Conservation (phyloP, 1,140 invertebrate genomes). For the Euwallacea similis region DNA sequence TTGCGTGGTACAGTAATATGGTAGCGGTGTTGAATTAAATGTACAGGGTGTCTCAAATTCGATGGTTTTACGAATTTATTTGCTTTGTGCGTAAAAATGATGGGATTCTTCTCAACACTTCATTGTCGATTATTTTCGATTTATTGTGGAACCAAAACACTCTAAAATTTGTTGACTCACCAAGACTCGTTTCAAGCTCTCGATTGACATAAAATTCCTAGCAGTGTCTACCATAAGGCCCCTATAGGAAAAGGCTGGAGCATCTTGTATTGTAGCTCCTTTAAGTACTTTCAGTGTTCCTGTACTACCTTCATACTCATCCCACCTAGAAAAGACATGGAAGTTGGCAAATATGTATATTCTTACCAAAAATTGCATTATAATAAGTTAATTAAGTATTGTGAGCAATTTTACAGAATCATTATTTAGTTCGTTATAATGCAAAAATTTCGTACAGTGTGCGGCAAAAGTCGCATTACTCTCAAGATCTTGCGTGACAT, state of each 20-base stretch:
- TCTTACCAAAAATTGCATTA: neutral
- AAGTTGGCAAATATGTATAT: neutral
- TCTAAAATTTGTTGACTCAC: constrained; percentile 41
- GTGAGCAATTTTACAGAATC: too few relatives aligned
- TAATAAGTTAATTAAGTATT: neutral
- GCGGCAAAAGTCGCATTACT: too few relatives aligned
- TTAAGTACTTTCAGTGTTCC: constrained; percentile 61
- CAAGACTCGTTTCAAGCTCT: constrained; percentile 70
- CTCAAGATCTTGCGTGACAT: too few relatives aligned
- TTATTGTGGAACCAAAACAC: neutral
- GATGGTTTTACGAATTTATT: too few relatives aligned
- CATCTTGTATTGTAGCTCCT: constrained; percentile 60
- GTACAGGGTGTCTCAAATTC: too few relatives aligned
- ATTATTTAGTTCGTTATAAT: too few relatives aligned
- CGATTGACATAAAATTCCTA: constrained; percentile 72
- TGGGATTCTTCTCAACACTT: neutral
- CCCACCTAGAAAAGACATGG: constrained; percentile 53
- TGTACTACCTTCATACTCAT: constrained; percentile 64
- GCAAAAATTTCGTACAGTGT: too few relatives aligned
- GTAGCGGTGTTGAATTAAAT: too few relatives aligned
- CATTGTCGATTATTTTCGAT: too few relatives aligned
- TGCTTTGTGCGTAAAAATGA: too few relatives aligned
- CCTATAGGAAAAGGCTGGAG: constrained; percentile 65
- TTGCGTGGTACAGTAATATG: too few relatives aligned
- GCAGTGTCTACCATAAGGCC: constrained; percentile 78